phyloP scores from a whole-genome alignment of 2,888 invertebrate species.

The Agrotis puta region DNA sequence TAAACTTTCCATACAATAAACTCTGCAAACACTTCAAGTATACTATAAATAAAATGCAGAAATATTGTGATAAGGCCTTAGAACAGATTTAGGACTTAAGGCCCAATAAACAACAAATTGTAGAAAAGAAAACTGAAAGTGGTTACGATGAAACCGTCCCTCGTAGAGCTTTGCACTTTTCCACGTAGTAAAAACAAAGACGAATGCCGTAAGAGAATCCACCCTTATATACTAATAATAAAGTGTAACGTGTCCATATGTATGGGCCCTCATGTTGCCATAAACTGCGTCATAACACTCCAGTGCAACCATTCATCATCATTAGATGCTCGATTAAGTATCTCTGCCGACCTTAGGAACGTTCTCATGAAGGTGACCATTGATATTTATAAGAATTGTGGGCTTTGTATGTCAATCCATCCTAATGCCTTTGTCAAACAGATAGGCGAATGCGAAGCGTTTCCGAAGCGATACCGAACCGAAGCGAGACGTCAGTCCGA shows the following conservation, averaged over 20 bases:
- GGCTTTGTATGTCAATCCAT: not conserved
- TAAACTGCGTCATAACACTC: constrained; percentile 54
- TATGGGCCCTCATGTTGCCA: constrained; percentile 33
- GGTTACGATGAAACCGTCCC: not conserved
- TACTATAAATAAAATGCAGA: no score
- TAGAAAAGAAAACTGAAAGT: not conserved
- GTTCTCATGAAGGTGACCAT: not conserved
- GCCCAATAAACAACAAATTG: no score
- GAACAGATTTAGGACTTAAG: not conserved
- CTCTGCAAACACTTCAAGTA: no score
- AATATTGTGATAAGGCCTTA: no score
- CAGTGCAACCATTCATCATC: constrained; percentile 39
- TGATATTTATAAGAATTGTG: constrained; percentile 24
- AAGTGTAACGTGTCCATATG: constrained; percentile 40
- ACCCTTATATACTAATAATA: constrained; percentile 29
- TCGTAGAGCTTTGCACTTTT: not conserved
- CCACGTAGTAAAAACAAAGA: constrained; percentile 9
- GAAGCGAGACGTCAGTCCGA: no score
- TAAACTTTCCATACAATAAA: no score
- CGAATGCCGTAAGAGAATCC: constrained; percentile 4
- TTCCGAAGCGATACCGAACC: no score
- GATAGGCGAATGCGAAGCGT: no score
- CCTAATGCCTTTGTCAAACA: no score
- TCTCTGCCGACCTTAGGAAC: constrained; percentile 7
- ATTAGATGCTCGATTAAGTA: constrained; percentile 51